A percentile compares a stretch with the other conserved stretches of the same genome.
These are phyloP conservation scores for Drosophila phalerata DNA, from an alignment of 2,888 invertebrate genomes.

Conservation along the genomic window DNA sequence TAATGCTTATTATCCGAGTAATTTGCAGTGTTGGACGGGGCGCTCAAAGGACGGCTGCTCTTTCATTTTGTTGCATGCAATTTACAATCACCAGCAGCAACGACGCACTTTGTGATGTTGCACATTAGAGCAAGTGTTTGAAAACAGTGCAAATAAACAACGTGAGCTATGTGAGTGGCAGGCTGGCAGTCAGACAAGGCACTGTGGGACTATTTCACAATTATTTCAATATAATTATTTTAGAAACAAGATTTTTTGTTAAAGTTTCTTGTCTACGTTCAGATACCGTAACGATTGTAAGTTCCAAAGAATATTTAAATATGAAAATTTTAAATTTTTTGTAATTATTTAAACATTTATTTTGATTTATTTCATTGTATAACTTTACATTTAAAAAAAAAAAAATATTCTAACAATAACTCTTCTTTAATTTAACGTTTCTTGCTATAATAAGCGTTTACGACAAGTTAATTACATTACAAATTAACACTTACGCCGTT, in stretches of 20 bases:
- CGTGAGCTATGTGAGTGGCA: slow-evolving; percentile 53
- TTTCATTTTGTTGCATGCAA: slow-evolving; percentile 63
- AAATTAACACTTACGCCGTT: no score
- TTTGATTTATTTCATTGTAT: no score
- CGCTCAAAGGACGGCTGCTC: slow-evolving; percentile 23
- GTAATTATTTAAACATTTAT: no score
- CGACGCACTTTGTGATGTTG: slow-evolving; percentile 41
- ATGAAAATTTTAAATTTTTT: no score
- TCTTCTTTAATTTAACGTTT: no score
- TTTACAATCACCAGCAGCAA: slow-evolving; percentile 64
- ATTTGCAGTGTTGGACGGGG: slow-evolving; percentile 52
- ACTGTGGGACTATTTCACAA: neutral
- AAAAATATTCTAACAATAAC: no score
- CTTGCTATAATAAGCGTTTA: no score
- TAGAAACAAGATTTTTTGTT: neutral
- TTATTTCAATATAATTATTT: neutral
- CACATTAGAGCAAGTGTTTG: slow-evolving; percentile 70
- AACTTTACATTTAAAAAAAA: no score
- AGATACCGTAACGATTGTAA: no score
- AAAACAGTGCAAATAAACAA: slow-evolving; percentile 63
- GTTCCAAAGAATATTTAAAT: no score
- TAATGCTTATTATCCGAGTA: slow-evolving; percentile 76
- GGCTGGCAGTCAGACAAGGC: slow-evolving; percentile 23
- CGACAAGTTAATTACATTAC: no score
- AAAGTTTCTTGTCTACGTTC: no score